Conservation (phyloP, 1,140 invertebrate genomes). For the Calosoma granatense region DNA sequence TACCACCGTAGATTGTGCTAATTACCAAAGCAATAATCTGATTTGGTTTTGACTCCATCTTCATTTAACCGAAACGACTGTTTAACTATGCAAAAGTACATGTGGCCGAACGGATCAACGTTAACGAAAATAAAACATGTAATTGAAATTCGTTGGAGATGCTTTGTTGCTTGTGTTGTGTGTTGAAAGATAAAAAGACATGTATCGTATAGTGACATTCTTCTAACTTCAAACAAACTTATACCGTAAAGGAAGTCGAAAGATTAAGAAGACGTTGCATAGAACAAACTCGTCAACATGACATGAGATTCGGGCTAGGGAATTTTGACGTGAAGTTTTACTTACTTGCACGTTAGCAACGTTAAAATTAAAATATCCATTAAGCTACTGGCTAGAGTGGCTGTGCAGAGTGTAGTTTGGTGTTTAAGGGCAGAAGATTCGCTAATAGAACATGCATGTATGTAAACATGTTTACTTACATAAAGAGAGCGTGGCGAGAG, state of each 20-base stretch:
- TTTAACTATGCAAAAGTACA: not conserved
- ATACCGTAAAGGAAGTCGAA: slow-evolving; percentile 1
- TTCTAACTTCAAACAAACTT: slow-evolving; percentile 3
- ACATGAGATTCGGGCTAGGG: not conserved
- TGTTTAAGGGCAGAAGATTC: no score
- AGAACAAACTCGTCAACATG: slow-evolving; percentile 1
- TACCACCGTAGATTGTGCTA: not conserved
- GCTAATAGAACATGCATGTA: no score
- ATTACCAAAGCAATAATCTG: slow-evolving; percentile 3
- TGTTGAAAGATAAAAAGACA: slow-evolving; percentile 5
- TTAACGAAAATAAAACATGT: slow-evolving; percentile 7
- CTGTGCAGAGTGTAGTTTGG: not conserved
- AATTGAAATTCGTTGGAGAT: not conserved
- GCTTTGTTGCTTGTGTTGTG: not conserved
- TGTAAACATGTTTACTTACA: no score
- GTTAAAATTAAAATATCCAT: not conserved
- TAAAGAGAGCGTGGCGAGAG: no score
- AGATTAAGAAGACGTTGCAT: not conserved
- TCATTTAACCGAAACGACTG: not conserved
- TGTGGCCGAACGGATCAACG: not conserved
- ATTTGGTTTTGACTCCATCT: slow-evolving; percentile 7
- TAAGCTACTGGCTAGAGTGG: not conserved
- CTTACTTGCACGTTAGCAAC: not conserved
- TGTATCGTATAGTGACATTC: slow-evolving; percentile 6
- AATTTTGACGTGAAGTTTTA: not conserved